These are phyloP conservation scores for Schizaphis graminum DNA, from an alignment of 2,888 invertebrate genomes.

Conservation along the genomic window DNA sequence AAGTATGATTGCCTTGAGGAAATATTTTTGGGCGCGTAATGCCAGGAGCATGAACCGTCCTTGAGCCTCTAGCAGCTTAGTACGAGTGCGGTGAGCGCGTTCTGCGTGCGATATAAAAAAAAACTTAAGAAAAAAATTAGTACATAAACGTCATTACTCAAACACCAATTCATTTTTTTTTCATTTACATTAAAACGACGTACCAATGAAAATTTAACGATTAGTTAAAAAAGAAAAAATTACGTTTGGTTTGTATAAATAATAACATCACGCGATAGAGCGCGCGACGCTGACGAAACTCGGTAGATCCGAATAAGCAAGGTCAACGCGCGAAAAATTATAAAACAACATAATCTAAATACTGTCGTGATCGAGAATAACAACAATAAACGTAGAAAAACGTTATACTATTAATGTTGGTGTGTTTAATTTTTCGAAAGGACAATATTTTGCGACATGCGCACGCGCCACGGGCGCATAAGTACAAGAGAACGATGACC, in stretches of 20 bases:
- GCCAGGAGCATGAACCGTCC: slow-evolving; percentile 46
- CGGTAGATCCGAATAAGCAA: background rate
- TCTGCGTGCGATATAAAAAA: background rate
- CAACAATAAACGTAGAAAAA: background rate
- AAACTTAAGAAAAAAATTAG: background rate
- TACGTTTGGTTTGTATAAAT: background rate
- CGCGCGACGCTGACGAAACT: background rate
- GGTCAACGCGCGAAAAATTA: background rate
- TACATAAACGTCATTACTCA: slow-evolving; percentile 5
- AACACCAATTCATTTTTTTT: slow-evolving; percentile 30
- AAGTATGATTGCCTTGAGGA: slow-evolving; percentile 53
- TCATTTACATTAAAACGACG: background rate
- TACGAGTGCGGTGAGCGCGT: background rate
- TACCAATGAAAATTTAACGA: background rate
- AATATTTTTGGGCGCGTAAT: slow-evolving; percentile 51
- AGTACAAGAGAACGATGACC: background rate
- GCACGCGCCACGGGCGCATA: background rate
- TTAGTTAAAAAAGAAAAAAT: background rate
- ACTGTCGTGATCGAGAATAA: background rate
- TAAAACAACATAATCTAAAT: background rate
- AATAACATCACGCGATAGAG: background rate
- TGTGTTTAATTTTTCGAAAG: background rate
- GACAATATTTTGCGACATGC: slow-evolving; percentile 5
- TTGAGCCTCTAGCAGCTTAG: background rate
- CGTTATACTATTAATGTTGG: background rate